Percentiles rank a stretch among this genome's conserved stretches.
Evolutionary conservation across 2,888 invertebrate genomes (phyloP).

Genomic region (Glomeris marginata): DNA sequence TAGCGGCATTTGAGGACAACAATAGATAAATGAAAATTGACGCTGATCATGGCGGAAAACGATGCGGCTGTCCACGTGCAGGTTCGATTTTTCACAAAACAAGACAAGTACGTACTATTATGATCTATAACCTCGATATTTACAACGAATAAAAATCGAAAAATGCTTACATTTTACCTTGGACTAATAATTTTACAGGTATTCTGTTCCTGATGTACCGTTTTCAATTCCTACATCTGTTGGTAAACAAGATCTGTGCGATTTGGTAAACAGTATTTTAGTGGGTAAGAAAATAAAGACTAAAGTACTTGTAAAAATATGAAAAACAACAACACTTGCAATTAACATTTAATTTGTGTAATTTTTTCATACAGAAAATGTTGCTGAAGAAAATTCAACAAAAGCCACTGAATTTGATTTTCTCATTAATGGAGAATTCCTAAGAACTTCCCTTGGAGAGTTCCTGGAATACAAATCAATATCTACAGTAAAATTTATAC

Average conservation of each 20-base stretch:
- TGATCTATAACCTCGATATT: not conserved
- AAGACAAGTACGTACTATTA: slow-evolving; percentile 50
- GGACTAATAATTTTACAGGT: slow-evolving; percentile 51
- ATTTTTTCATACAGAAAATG: slow-evolving; percentile 22
- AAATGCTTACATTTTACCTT: no score
- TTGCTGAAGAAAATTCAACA: slow-evolving; percentile 15
- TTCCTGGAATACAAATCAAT: slow-evolving; percentile 58
- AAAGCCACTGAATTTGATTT: slow-evolving; percentile 63
- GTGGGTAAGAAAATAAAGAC: slow-evolving; percentile 36
- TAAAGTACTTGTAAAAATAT: no score
- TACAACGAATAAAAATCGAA: not conserved
- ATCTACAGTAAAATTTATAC: slow-evolving; percentile 46
- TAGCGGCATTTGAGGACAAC: no score
- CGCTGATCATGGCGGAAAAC: not conserved
- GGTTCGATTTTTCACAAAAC: slow-evolving; percentile 63
- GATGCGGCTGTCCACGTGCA: slow-evolving; percentile 43
- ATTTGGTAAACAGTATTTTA: slow-evolving; percentile 60
- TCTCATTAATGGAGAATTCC: slow-evolving; percentile 64
- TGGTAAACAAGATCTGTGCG: slow-evolving; percentile 52
- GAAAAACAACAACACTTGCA: not conserved
- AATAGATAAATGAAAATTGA: no score
- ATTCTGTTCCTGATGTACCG: slow-evolving; percentile 71
- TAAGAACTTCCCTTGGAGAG: slow-evolving; percentile 51
- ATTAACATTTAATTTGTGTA: not conserved
- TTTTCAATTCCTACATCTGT: slow-evolving; percentile 64